Evolutionary conservation across 2,888 invertebrate species (phyloP), one percentile per base, ranked within the genome.

Genomic region (Epinotia demarniana): DNA sequence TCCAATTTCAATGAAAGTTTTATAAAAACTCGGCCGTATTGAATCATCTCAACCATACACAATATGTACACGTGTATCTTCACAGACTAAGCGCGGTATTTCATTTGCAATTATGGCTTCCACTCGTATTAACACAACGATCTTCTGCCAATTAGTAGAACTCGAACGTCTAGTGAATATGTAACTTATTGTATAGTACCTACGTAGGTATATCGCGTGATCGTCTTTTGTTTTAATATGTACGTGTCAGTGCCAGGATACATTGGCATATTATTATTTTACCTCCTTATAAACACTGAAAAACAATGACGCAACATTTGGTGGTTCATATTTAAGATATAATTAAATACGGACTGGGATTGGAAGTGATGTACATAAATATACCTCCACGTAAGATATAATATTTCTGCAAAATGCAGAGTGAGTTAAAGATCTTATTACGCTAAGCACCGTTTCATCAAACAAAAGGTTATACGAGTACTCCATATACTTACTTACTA

Each of bases 101-200:
- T 53, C 53, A 53, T 53, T 53, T 53, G 53, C 57, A 57, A 57
- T 57, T 57, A 57, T 57, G 19, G 19, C 57, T 19, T 57, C 18
- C 12, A 19, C 53, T 53, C n/a, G 53, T 16, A 16, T 57, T 57
- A 19, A 57, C 19, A 57, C 57, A 19, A 57, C 57, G 19, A 57
- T 57, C 19, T 57, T 19, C 57, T 57, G 53, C 18, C 57, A 19
- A 57, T 57, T 57, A 57, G 57, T 3, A 19, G 57, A 19, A 19
- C 19, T 2, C 57, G 57, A 19, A 19, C 19, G 57, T 57, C 19
- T 19, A 57, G 57, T 57, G 57, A 12, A 57, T 57, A 9, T n/a
- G n/a, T n/a, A 53, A 53, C 8, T 53, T 6, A n/a, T 53, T 6
- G 53, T 53, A 53, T 13, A 6, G 6, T 53, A 13, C 8, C 2